A percentile compares a stretch with the other conserved stretches of the same genome.
These are phyloP conservation scores for Cantharis lateralis DNA, from an alignment of 2,888 invertebrate genomes.

Conservation along the genomic window DNA sequence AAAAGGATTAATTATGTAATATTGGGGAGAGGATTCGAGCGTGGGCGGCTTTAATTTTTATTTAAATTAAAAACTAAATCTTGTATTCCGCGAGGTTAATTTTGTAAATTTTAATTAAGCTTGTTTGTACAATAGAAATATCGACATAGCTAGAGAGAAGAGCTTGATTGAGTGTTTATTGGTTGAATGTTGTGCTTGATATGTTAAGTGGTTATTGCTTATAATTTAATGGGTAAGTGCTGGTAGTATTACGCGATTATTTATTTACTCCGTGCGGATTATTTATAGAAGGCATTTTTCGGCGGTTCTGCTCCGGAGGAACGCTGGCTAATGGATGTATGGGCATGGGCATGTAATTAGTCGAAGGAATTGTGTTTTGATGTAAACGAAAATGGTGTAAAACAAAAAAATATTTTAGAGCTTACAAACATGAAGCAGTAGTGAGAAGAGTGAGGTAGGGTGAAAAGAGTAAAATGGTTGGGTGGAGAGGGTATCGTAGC, in stretches of 20 bases:
- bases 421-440: slow-evolving; percentile 15
- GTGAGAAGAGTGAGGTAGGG: slow-evolving; percentile 3
- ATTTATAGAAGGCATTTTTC: neutral
- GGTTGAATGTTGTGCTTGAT: neutral
- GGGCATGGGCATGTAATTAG: neutral
- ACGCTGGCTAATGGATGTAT: too few relatives aligned
- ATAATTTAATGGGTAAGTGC: neutral
- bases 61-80: neutral
- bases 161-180: neutral
- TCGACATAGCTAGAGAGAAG: neutral
- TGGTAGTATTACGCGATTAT: neutral
- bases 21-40: too few relatives aligned
- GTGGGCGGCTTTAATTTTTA: neutral
- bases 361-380: neutral
- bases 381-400: neutral
- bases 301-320: too few relatives aligned
- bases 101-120: neutral
- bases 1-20: neutral
- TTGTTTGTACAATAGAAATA: neutral
- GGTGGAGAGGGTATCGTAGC: slow-evolving; percentile 28
- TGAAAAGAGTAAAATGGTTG: slow-evolving; percentile 23
- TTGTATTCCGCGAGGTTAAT: neutral
- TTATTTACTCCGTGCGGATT: neutral
- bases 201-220: neutral
- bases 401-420: slow-evolving; percentile 20